These are phyloP conservation scores for Drosophila tristis DNA, from an alignment of 1,140 invertebrate species.

Conservation along the genomic window DNA sequence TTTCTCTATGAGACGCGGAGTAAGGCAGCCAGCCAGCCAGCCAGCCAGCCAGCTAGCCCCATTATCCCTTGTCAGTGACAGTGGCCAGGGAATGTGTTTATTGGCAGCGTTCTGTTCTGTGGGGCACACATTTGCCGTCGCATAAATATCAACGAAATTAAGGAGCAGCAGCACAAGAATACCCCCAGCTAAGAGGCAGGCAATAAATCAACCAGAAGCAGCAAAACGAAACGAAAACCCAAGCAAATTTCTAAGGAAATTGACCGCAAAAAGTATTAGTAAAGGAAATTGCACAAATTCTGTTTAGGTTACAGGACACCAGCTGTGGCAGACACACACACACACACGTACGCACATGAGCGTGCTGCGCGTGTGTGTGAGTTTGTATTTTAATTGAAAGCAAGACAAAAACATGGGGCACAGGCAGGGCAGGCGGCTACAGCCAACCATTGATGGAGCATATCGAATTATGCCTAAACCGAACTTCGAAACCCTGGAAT, in stretches of 20 bases:
- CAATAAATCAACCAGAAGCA: constrained; percentile 73
- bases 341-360: constrained; percentile 15
- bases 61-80: constrained; percentile 80
- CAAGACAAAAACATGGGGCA: constrained; percentile 60
- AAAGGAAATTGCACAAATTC: constrained; percentile 81
- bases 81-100: constrained; percentile 68
- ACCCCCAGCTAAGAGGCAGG: constrained; percentile 45
- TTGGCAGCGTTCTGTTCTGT: constrained; percentile 51
- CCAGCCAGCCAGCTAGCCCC: constrained; percentile 6
- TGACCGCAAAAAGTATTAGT: constrained; percentile 78
- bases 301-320: constrained; percentile 37
- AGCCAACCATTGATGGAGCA: constrained; percentile 64
- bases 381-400: constrained; percentile 76
- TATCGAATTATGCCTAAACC: constrained; percentile 72
- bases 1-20: constrained; percentile 43
- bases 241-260: constrained; percentile 70
- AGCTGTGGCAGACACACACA: constrained; percentile 1
- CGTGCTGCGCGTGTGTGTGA: constrained; percentile 14
- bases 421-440: constrained; percentile 31
- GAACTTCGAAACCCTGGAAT: constrained; percentile 1
- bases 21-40: no score
- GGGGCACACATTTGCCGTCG: constrained; percentile 70
- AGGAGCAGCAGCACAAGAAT: constrained; percentile 50
- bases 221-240: constrained; percentile 17
- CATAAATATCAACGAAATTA: constrained; percentile 83